Conservation (phyloP, 2,113 vertebrate species). For the Picathartes gymnocephalus region DNA sequence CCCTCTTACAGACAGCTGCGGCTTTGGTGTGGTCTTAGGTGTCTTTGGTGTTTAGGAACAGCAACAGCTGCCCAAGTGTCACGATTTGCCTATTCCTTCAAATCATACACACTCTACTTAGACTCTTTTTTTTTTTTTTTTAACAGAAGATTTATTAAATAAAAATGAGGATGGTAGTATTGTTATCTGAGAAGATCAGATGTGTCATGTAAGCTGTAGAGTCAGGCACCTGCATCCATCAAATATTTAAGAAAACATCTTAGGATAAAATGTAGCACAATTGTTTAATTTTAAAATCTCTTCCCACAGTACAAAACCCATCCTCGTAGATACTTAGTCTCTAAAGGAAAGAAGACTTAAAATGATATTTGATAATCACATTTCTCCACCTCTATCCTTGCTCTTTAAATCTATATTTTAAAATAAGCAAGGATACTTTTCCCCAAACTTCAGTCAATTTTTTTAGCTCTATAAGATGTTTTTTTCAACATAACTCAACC, state of each 20-base stretch:
- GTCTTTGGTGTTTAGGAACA: neutral
- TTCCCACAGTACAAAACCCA: neutral
- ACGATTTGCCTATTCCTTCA: neutral
- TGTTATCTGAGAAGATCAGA: neutral
- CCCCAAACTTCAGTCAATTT: neutral
- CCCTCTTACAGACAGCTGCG: neutral
- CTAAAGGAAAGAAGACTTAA: neutral
- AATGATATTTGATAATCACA: neutral
- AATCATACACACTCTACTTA: neutral
- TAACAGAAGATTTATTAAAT: neutral
- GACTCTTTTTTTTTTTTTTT: neutral
- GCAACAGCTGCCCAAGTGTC: neutral
- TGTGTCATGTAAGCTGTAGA: neutral
- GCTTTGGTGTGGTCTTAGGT: neutral
- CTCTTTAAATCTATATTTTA: neutral
- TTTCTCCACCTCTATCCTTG: neutral
- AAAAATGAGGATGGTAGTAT: neutral
- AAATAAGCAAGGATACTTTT: neutral
- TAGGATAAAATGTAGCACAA: neutral
- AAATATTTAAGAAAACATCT: conserved; percentile 44
- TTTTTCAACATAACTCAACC: neutral
- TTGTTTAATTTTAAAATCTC: conserved; percentile 8
- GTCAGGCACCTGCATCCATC: neutral
- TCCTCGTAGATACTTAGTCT: neutral
- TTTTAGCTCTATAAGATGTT: neutral